phyloP scores from a whole-genome alignment of 2,113 vertebrate genomes.

The Vulpes ferrilata region DNA sequence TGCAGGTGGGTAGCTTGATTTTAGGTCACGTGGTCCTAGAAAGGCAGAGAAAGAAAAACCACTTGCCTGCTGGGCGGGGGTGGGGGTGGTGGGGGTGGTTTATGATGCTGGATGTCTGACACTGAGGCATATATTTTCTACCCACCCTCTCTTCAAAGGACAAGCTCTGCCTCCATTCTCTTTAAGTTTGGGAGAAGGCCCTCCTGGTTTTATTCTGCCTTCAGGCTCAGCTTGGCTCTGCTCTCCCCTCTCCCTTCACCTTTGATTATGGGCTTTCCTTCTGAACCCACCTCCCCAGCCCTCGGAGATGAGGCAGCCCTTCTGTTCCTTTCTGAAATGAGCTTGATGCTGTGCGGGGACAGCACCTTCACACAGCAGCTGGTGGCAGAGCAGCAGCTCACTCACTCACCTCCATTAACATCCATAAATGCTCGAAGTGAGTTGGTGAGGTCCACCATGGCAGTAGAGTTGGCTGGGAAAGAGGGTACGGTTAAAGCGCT shows the following conservation, averaged over 20 bases:
- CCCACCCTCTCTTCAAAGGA: not conserved
- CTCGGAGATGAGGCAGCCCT: not conserved
- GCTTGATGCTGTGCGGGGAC: not conserved
- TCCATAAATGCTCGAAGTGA: conserved; percentile 92
- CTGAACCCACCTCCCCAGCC: not conserved
- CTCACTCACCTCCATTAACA: conserved; percentile 90
- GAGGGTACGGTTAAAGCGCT: conserved; percentile 90
- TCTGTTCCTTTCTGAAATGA: conserved; percentile 26
- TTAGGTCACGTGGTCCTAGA: not conserved
- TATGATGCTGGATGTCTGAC: not conserved
- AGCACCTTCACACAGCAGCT: not conserved
- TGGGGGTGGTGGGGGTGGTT: not conserved
- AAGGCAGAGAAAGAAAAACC: not conserved
- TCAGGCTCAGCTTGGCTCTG: not conserved
- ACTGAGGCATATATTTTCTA: not conserved
- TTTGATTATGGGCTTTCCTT: not conserved
- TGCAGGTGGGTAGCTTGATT: not conserved
- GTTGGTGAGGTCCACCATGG: conserved; percentile 91
- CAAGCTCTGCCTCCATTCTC: not conserved
- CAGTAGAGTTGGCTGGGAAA: conserved; percentile 88
- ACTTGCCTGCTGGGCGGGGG: not conserved
- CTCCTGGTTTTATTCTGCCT: conserved; percentile 29
- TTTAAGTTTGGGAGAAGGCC: not conserved
- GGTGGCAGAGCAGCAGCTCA: not conserved
- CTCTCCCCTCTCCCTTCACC: not conserved